phyloP scores from a whole-genome alignment of 2,888 invertebrate genomes.

The Nemotelus pantherinus region DNA sequence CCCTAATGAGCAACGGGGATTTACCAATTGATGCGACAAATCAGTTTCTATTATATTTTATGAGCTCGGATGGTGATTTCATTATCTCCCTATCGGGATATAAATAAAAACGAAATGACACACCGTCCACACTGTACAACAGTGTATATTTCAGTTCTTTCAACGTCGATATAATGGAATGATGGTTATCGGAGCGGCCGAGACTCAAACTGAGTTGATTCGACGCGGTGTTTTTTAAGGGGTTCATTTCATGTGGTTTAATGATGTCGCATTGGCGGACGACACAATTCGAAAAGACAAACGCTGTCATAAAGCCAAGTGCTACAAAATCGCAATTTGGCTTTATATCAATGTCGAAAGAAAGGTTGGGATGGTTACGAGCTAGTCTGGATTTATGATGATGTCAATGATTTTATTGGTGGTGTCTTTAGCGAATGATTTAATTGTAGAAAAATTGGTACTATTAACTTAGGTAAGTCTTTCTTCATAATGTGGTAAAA shows the following conservation, averaged over 20 bases:
- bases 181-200: not conserved
- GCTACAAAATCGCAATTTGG: slow-evolving; percentile 36
- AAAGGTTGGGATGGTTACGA: not conserved
- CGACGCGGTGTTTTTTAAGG: slow-evolving; percentile 10
- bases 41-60: slow-evolving; percentile 47
- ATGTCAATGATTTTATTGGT: slow-evolving; percentile 19
- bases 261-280: slow-evolving; percentile 33
- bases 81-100: slow-evolving; percentile 43
- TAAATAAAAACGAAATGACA: slow-evolving; percentile 45
- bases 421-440: no score
- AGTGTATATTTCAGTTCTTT: not conserved
- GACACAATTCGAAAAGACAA: not conserved
- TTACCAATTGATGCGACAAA: slow-evolving; percentile 48
- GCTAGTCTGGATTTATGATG: slow-evolving; percentile 11
- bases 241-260: slow-evolving; percentile 38
- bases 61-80: slow-evolving; percentile 45
- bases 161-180: not conserved
- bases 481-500: no score
- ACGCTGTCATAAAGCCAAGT: slow-evolving; percentile 33
- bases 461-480: no score
- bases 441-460: no score
- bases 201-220: slow-evolving; percentile 2
- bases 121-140: slow-evolving; percentile 14
- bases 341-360: not conserved
- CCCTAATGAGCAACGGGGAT: slow-evolving; percentile 45